Evolutionary conservation across 2,113 vertebrate species (phyloP), one percentile per base, ranked within the genome.

Genomic region (Atractosteus spatula): DNA sequence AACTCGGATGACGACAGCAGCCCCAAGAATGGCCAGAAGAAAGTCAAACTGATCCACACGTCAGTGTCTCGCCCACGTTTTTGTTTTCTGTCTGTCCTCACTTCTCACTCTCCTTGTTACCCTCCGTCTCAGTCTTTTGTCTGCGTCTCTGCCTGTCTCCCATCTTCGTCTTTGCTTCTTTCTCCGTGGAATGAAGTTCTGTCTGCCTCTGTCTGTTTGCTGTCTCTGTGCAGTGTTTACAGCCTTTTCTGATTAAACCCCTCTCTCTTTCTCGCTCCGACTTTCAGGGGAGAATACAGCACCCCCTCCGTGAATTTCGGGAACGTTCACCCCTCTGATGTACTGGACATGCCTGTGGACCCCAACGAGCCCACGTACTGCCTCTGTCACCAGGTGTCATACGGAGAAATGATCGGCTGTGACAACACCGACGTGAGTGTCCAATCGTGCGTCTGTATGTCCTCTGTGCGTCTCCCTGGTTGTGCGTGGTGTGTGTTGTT

Each of bases 331-430:
- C 96, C 97, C 44, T 97, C 97, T 0, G 97, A 99, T 85, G 97
- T 99, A 16, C 82, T 99, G 87, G 97, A 99, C 84, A 99, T 99
- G 97, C 97, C 97, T 0, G 97, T 99, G 82, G 97, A 99, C 77
- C 97, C 97, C 79, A 99, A 99, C 56, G 97, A 99, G 76, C 97
- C 97, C 71, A 99, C 97, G 13, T 99, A 99, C 87, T 99, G 97
- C 88, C 92, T 99, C 79, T 99, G 97, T 82, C 96, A 96, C 88
- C 97, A 99, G 88, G 97, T 99, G 51, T 99, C 97, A 73, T 99
- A 99, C 5, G 97, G 97, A 82, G 97, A 99, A 86, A 99, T 99
- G 97, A 99, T 99, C 12, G 97, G 97, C 89, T 99, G 97, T 67
- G 97, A 99, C 89, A 98, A 98, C 82, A 94, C 96, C 42, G 97